phyloP scores from a whole-genome alignment of 2,888 invertebrate species.

The Phalera bucephala region DNA sequence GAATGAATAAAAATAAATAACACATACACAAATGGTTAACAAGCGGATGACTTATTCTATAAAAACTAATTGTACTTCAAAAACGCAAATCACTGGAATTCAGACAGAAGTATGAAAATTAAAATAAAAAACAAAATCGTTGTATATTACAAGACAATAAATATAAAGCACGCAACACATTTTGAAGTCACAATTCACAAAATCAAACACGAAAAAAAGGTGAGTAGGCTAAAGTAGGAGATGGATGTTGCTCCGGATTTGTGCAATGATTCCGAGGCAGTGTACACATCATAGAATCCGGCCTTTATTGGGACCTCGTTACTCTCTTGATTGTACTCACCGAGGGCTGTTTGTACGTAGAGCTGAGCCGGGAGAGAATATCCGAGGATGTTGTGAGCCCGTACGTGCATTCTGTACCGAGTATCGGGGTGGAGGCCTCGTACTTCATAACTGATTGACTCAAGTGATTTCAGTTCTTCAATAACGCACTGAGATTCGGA shows the following conservation, averaged over 20 bases:
- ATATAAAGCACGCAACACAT: slow-evolving; percentile 46
- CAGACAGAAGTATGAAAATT: slow-evolving; percentile 21
- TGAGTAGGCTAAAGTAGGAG: slow-evolving; percentile 54
- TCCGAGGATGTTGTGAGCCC: slow-evolving; percentile 94
- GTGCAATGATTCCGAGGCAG: slow-evolving; percentile 58
- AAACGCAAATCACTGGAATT: slow-evolving; percentile 36
- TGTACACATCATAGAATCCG: slow-evolving; percentile 79
- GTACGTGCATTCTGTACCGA: slow-evolving; percentile 91
- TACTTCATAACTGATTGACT: slow-evolving; percentile 86
- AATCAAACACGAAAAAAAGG: slow-evolving; percentile 59
- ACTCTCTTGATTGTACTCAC: slow-evolving; percentile 87
- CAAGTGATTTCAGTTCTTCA: slow-evolving; percentile 84
- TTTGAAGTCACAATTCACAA: slow-evolving; percentile 53
- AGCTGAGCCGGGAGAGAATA: slow-evolving; percentile 90
- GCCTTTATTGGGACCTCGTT: slow-evolving; percentile 71
- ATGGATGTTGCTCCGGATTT: slow-evolving; percentile 55
- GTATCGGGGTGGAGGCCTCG: slow-evolving; percentile 89
- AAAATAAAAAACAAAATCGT: slow-evolving; percentile 26
- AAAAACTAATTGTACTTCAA: slow-evolving; percentile 40
- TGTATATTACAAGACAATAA: slow-evolving; percentile 37
- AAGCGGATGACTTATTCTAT: slow-evolving; percentile 33
- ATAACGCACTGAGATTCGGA: slow-evolving; percentile 82
- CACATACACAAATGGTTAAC: slow-evolving; percentile 35
- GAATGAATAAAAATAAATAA: slow-evolving; percentile 37
- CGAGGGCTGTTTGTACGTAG: slow-evolving; percentile 92